Base-by-base conservation (phyloP, 2,888 invertebrate species). In the Pasiphila rectangulata region DNA sequence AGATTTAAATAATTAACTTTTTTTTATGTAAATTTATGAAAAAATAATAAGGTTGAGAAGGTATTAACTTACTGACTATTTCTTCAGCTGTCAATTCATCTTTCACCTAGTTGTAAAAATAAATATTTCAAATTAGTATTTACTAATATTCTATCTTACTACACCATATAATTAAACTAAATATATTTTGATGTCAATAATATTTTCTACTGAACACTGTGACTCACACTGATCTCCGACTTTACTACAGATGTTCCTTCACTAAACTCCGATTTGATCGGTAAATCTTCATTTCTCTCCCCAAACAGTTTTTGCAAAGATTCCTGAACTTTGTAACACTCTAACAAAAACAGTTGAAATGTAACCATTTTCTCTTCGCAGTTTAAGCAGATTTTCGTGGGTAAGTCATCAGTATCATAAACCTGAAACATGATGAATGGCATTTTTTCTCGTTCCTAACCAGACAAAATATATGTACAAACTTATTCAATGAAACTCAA, bases 281-380 rank as follows among this genome's bases (percentile, higher is more conserved):
- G 49, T 32, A 66, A 54, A 27, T 60, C 54, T 32, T 61, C 56
- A 49, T 49, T 19, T 9, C 46, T 52, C 46, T 70, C 75, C 51
- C 67, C 57, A 66, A 54, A 72, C 60, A 79, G 61, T 49, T 69
- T 72, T 46, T 72, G 76, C 20, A 84, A 61, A 43, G 63, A 66
- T 34, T 85, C 83, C 61, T 88, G 87, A 21, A 72, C 72, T 64
- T 82, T 84, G 46, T 74, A 76, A 57, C 87, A 87, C 64, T 88
- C 84, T 53, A 85, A 61, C 27, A 85, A 66, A 74, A 83, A 88
- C 37, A 85, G 57, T 61, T 87, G 81, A 58, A 87, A 85, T 20
- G 83, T 75, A n/a, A 86, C 71, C 64, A 88, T 74, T 64, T 78
- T 88, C 51, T 87, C 87, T 67, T 87, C 86, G 69, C 88, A 88